These are phyloP conservation scores for Marasmarcha lunaedactyla DNA, from an alignment of 2,888 invertebrate genomes.

Conservation along the genomic window DNA sequence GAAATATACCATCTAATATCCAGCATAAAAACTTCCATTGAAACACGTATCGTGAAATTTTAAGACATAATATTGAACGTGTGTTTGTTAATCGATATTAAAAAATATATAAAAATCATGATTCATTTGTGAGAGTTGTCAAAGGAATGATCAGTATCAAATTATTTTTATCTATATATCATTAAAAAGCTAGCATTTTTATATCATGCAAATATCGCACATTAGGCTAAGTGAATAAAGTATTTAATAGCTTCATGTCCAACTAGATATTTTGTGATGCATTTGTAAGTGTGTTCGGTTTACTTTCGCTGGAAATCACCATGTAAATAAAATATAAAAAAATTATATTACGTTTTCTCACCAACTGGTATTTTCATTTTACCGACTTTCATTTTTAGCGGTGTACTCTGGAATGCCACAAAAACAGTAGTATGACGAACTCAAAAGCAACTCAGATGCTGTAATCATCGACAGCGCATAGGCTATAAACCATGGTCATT, in stretches of 20 bases:
- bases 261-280: conserved; percentile 19
- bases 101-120: not conserved
- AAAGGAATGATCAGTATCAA: not conserved
- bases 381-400: too few relatives aligned
- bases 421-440: too few relatives aligned
- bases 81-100: not conserved
- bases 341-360: conserved; percentile 63
- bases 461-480: too few relatives aligned
- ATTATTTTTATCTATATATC: conserved; percentile 15
- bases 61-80: too few relatives aligned
- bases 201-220: conserved; percentile 41
- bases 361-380: conserved; percentile 22
- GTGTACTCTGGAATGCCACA: too few relatives aligned
- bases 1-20: too few relatives aligned
- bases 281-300: conserved; percentile 14
- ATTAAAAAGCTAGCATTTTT: conserved; percentile 34
- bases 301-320: conserved; percentile 39
- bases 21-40: too few relatives aligned
- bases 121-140: not conserved
- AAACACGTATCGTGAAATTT: too few relatives aligned
- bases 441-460: too few relatives aligned
- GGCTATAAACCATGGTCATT: too few relatives aligned
- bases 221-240: conserved; percentile 29
- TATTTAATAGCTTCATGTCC: conserved; percentile 41
- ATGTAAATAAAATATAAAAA: conserved; percentile 47